Percentiles rank a stretch among this genome's conserved stretches.
These are phyloP conservation scores for Haliclona indistincta DNA, from an alignment of 37 sponge, comb jelly and placozoan genomes.

Conservation along the genomic window DNA sequence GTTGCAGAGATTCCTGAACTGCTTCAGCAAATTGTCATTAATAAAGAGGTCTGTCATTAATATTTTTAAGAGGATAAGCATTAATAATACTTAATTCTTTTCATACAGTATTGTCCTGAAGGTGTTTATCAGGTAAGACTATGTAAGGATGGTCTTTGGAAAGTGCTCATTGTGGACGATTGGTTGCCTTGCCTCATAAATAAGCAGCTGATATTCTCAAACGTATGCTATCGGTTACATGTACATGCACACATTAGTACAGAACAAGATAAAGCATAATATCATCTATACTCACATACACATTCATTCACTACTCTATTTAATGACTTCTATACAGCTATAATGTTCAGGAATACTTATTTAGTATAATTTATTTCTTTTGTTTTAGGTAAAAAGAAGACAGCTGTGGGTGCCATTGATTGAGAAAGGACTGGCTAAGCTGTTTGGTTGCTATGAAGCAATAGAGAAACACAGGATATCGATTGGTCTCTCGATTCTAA, in stretches of 20 bases:
- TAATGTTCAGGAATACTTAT: too few relatives aligned
- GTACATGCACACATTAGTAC: too few relatives aligned
- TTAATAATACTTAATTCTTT: too few relatives aligned
- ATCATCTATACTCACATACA: too few relatives aligned
- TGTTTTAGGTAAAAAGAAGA: slow-evolving; percentile 53
- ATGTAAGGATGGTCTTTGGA: slow-evolving; percentile 95
- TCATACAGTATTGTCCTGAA: background rate
- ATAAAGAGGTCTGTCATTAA: slow-evolving; percentile 80
- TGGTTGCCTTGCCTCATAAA: slow-evolving; percentile 78
- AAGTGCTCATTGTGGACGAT: slow-evolving; percentile 89
- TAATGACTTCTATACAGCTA: too few relatives aligned
- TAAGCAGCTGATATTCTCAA: slow-evolving; percentile 78
- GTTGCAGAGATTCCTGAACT: slow-evolving; percentile 84
- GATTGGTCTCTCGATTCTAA: slow-evolving; percentile 87
- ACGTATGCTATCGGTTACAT: slow-evolving; percentile 30
- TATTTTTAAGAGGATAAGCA: too few relatives aligned
- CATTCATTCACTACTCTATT: too few relatives aligned
- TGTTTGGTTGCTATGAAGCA: slow-evolving; percentile 83
- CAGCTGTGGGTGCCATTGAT: slow-evolving; percentile 98
- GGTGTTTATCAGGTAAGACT: slow-evolving; percentile 89
- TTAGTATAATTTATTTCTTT: too few relatives aligned
- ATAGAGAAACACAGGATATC: slow-evolving; percentile 71
- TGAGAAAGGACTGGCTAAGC: slow-evolving; percentile 96
- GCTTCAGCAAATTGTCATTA: slow-evolving; percentile 84
- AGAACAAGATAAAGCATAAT: too few relatives aligned